These are phyloP conservation scores for Fringilla coelebs DNA, from an alignment of 2,797 vertebrate genomes.

Conservation along the genomic window DNA sequence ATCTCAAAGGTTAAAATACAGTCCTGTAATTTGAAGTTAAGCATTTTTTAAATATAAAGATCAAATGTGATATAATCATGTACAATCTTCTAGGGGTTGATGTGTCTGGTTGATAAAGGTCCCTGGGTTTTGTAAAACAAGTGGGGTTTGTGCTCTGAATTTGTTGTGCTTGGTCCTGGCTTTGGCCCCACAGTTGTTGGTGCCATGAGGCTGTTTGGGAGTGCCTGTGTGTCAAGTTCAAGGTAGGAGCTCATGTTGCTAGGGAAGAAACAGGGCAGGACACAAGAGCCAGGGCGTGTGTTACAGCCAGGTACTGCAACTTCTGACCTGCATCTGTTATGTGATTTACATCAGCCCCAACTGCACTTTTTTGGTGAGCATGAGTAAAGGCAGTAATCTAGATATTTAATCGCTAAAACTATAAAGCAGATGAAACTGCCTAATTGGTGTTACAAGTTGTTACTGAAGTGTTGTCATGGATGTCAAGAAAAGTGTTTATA, in stretches of 20 bases:
- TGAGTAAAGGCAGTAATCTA: neutral
- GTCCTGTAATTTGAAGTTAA: neutral
- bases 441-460: neutral
- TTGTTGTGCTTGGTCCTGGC: neutral
- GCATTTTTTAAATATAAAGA: neutral
- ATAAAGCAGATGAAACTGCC: constrained; percentile 20
- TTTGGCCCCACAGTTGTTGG: neutral
- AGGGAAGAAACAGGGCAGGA: neutral
- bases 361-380: neutral
- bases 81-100: neutral
- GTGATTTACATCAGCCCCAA: neutral
- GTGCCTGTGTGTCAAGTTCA: neutral
- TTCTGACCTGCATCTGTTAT: neutral
- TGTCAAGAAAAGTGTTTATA: neutral
- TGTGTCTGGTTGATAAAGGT: neutral
- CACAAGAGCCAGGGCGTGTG: neutral
- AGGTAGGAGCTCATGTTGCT: neutral
- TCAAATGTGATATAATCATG: too few relatives aligned
- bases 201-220: neutral
- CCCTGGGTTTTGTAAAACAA: neutral
- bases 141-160: neutral
- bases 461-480: neutral
- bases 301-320: neutral
- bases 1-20: neutral
- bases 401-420: constrained; percentile 1